Evolutionary conservation across 2,113 vertebrate genomes (phyloP).

Genomic region (Pseudopipra pipra): DNA sequence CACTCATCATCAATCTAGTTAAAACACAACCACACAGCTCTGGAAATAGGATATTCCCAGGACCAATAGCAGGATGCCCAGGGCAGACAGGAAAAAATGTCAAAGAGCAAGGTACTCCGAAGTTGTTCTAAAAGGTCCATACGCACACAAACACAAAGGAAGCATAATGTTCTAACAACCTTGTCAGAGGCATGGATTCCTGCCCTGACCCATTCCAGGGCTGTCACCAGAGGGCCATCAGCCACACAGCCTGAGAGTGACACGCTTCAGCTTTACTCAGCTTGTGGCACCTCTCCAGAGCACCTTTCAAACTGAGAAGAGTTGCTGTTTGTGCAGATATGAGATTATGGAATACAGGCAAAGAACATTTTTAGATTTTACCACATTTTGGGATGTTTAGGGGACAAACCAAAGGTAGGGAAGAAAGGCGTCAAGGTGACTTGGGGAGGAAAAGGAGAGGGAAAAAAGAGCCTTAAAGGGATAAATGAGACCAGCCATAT

Average conservation of each 20-base stretch:
- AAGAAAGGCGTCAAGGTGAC: background rate
- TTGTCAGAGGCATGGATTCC: background rate
- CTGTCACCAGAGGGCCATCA: background rate
- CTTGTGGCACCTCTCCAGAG: background rate
- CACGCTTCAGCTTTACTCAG: background rate
- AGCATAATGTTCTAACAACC: fast-evolving
- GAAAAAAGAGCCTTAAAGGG: too few species aligned
- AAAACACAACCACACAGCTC: background rate
- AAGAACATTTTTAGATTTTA: background rate
- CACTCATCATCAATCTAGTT: background rate
- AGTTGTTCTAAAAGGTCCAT: background rate
- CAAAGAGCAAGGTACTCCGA: background rate
- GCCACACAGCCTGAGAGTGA: background rate
- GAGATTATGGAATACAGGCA: background rate
- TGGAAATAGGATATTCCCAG: background rate
- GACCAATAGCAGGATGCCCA: background rate
- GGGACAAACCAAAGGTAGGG: background rate
- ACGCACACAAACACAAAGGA: background rate
- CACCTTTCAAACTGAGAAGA: background rate
- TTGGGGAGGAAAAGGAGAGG: background rate
- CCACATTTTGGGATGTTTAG: background rate
- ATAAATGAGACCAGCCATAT: background rate
- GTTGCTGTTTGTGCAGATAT: background rate
- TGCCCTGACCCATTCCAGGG: background rate
- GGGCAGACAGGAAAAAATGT: background rate